A percentile compares a stretch with the other conserved stretches of the same genome.
Evolutionary conservation across 1,140 invertebrate genomes (phyloP).

Genomic region (Hylaeus volcanicus): DNA sequence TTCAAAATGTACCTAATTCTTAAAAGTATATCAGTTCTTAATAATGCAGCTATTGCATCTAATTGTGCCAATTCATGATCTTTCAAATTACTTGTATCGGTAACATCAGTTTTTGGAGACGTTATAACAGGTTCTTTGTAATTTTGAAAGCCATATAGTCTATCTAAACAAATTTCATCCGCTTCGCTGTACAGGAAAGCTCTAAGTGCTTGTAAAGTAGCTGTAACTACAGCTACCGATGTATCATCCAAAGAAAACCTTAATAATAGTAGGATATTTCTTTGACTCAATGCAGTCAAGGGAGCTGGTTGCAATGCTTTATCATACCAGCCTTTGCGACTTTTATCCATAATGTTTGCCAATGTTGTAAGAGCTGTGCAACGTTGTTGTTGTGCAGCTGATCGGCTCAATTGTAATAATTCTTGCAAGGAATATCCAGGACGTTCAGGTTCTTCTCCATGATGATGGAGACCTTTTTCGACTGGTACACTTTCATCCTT

Average conservation of each 20-base stretch:
- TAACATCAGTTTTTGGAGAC: conserved; percentile 85
- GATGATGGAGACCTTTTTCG: conserved; percentile 90
- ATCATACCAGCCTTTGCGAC: conserved; percentile 87
- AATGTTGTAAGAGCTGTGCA: conserved; percentile 89
- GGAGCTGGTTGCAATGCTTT: conserved; percentile 81
- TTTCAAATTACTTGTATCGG: conserved; percentile 86
- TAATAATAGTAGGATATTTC: conserved; percentile 88
- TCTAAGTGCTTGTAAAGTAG: conserved; percentile 87
- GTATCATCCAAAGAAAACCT: conserved; percentile 93
- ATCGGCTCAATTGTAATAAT: conserved; percentile 88
- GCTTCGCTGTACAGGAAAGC: conserved; percentile 87
- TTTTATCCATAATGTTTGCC: conserved; percentile 89
- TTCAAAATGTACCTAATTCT: conserved; percentile 87
- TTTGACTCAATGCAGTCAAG: conserved; percentile 81
- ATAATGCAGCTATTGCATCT: conserved; percentile 86
- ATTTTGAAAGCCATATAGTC: conserved; percentile 85
- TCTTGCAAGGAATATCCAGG: conserved; percentile 94
- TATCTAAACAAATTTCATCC: conserved; percentile 89
- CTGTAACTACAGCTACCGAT: conserved; percentile 86
- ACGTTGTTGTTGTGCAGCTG: conserved; percentile 87
- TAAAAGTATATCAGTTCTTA: conserved; percentile 89
- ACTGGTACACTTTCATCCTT: conserved; percentile 83
- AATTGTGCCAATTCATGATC: conserved; percentile 91
- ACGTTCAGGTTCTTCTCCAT: conserved; percentile 94
- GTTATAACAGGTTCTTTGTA: conserved; percentile 72